These are phyloP conservation scores for Mustelus asterias DNA, from an alignment of 2,113 vertebrate genomes.

Conservation along the genomic window DNA sequence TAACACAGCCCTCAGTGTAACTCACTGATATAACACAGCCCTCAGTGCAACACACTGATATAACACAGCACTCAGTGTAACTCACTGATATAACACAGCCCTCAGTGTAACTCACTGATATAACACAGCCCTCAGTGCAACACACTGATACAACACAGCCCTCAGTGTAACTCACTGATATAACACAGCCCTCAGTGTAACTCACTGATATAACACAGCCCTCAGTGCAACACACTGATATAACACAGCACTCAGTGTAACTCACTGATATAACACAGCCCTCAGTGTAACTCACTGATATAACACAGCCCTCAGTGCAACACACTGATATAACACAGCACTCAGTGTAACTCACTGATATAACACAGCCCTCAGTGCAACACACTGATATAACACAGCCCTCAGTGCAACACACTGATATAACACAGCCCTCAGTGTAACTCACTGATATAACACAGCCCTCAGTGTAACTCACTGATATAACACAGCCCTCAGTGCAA, in stretches of 20 bases:
- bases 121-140: not conserved
- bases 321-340: too few species aligned
- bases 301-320: not conserved
- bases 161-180: not conserved
- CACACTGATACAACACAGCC: not conserved
- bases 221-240: not conserved
- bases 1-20: not conserved
- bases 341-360: not conserved
- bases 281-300: not conserved
- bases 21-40: not conserved
- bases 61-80: not conserved
- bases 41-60: not conserved
- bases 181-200: not conserved
- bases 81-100: not conserved
- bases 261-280: not conserved
- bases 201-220: too few species aligned
- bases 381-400: not conserved
- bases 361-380: not conserved
- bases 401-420: not conserved
- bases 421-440: too few species aligned
- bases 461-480: too few species aligned
- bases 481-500: not conserved
- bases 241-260: not conserved
- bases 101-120: not conserved
- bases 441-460: too few species aligned